Conservation (phyloP, 1,140 invertebrate species). For the Philopotamus ludificatus region DNA sequence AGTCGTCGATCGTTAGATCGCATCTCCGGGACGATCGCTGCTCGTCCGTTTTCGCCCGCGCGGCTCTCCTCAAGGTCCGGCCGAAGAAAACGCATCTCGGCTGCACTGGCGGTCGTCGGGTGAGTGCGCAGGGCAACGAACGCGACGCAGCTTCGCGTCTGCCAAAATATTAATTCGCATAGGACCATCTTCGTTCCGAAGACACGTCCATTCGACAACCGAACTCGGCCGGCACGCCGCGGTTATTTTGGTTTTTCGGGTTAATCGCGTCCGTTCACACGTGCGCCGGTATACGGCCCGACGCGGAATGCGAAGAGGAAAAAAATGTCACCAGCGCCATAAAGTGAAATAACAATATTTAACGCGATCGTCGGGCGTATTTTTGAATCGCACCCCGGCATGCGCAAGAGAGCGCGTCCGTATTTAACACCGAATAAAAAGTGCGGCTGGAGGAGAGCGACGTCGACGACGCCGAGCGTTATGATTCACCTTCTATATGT, state of each 20-base stretch:
- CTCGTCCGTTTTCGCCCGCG: too few species aligned
- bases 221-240: background rate
- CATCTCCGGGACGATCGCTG: too few species aligned
- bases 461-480: too few species aligned
- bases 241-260: background rate
- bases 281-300: background rate
- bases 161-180: constrained; percentile 20
- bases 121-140: constrained; percentile 15
- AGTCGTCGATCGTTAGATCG: background rate
- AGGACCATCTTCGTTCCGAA: background rate
- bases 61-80: too few species aligned
- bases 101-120: background rate
- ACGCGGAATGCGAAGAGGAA: too few species aligned
- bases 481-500: too few species aligned
- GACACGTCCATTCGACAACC: background rate
- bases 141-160: constrained; percentile 5
- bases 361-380: background rate
- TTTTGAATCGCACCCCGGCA: too few species aligned
- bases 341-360: background rate
- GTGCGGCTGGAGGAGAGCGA: too few species aligned
- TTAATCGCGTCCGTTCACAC: background rate
- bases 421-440: too few species aligned
- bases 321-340: too few species aligned
- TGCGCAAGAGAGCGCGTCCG: too few species aligned
- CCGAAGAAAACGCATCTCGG: too few species aligned